A percentile compares a stretch with the other conserved stretches of the same genome.
Conservation (phyloP, 2,113 vertebrate species). For the Embiotoca jacksoni region DNA sequence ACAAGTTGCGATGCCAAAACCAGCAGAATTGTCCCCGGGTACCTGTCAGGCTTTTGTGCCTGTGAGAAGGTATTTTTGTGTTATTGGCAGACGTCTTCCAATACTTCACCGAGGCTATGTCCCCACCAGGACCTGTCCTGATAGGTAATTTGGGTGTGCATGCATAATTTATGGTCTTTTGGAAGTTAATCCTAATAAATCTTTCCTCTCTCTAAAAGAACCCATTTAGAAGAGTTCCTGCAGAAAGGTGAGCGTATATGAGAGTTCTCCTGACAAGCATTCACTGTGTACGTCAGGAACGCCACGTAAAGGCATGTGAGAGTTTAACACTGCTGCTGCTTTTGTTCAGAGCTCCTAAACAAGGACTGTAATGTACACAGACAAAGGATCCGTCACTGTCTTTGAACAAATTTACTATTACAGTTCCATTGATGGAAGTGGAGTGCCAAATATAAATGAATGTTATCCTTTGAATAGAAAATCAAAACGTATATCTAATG, state of each 20-base stretch:
- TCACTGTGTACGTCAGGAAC: slow-evolving; percentile 57
- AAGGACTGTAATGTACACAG: slow-evolving; percentile 49
- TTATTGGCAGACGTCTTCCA: slow-evolving; percentile 49
- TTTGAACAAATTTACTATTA: slow-evolving; percentile 68
- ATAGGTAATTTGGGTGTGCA: slow-evolving; percentile 81
- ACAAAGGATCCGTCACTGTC: slow-evolving; percentile 58
- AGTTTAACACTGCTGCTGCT: slow-evolving; percentile 56
- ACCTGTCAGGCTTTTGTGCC: neutral
- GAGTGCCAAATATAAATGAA: slow-evolving; percentile 65
- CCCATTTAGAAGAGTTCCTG: slow-evolving; percentile 65
- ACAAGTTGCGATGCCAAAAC: neutral
- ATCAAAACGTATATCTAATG: slow-evolving; percentile 70
- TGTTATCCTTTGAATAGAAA: slow-evolving; percentile 60
- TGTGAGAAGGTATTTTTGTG: slow-evolving; percentile 37
- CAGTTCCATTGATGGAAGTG: slow-evolving; percentile 57
- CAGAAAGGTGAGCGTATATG: slow-evolving; percentile 48
- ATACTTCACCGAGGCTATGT: slow-evolving; percentile 56
- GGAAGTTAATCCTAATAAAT: slow-evolving; percentile 86
- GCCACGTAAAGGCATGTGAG: slow-evolving; percentile 35
- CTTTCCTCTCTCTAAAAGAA: slow-evolving; percentile 72
- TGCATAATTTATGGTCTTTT: slow-evolving; percentile 84
- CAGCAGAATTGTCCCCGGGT: slow-evolving; percentile 6
- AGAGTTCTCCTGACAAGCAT: slow-evolving; percentile 65
- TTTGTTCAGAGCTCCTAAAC: slow-evolving; percentile 66
- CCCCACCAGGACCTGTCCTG: slow-evolving; percentile 68